Base-by-base conservation (phyloP, 1,140 invertebrate genomes). In the Rhysida immarginata region DNA sequence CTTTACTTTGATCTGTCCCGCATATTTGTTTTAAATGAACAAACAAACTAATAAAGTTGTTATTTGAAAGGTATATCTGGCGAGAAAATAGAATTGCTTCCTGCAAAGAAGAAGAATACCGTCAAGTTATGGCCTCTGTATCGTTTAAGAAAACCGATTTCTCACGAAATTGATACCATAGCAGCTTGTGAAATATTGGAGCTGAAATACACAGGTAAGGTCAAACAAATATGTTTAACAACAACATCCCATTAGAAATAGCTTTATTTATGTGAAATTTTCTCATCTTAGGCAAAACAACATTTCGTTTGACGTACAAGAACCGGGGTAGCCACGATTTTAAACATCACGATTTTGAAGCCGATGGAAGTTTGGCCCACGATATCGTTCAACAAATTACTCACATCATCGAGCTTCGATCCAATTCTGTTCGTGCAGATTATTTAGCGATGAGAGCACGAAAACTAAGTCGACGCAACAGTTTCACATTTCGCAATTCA, bases 1-100 rank as follows among this genome's bases (percentile, higher is more conserved):
- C n/a, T n/a, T n/a, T n/a, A n/a, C n/a, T n/a, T n/a, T n/a, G n/a
- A n/a, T n/a, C n/a, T n/a, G n/a, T n/a, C n/a, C n/a, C n/a, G n/a
- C n/a, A n/a, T n/a, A n/a, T n/a, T n/a, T n/a, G n/a, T n/a, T n/a
- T n/a, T n/a, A n/a, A n/a, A n/a, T n/a, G n/a, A n/a, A n/a, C n/a
- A n/a, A n/a, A n/a, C n/a, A n/a, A 41, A 41, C 11, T n/a, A 11
- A n/a, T 42, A 14, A 20, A 18, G 23, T 29, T 57, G 50, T 5
- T 58, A 46, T 57, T 18, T 52, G 50, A 13, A 59, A 77, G 77
- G 87, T 53, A 82, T 95, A 55, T 91, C 87, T 26, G 81, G 87
- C 18, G 88, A 94, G 62, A 87, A 87, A 67, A 82, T 95, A 54
- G 90, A 95, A 73, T 87, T 95, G 50, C 85, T 90, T 69, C 86